Evolutionary conservation across 1,140 invertebrate genomes (phyloP).

Genomic region (Caligus rogercresseyi): DNA sequence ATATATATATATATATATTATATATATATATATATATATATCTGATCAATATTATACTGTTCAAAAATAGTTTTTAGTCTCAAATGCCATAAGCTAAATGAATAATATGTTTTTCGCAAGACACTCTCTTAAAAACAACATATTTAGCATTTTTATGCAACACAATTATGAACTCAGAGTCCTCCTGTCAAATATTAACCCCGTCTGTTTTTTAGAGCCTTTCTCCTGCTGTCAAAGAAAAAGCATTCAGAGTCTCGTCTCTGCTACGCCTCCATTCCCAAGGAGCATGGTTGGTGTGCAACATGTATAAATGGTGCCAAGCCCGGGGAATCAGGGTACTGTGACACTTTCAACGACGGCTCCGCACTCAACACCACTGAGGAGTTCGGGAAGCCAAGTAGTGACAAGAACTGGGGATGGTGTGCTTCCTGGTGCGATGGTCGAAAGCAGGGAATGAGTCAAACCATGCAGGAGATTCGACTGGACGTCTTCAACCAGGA

Average conservation of each 20-base stretch:
- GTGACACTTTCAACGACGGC: background rate
- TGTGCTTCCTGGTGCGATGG: conserved; percentile 2
- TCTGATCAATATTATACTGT: too few species aligned
- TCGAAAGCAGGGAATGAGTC: background rate
- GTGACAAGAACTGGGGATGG: conserved; percentile 10
- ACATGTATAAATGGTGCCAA: background rate
- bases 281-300: conserved; percentile 8
- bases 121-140: too few species aligned
- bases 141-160: too few species aligned
- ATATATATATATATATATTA: too few species aligned
- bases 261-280: background rate
- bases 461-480: background rate
- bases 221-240: background rate
- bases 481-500: background rate
- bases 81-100: too few species aligned
- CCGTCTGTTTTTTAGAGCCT: background rate
- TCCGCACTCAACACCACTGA: background rate
- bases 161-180: too few species aligned
- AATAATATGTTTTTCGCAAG: too few species aligned
- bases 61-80: too few species aligned
- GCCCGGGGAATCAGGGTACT: conserved; percentile 12
- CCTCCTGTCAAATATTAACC: background rate
- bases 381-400: background rate
- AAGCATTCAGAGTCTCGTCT: background rate
- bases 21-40: too few species aligned